phyloP scores from a whole-genome alignment of 1,140 invertebrate species.

The Phymorhynchus buccinoides region DNA sequence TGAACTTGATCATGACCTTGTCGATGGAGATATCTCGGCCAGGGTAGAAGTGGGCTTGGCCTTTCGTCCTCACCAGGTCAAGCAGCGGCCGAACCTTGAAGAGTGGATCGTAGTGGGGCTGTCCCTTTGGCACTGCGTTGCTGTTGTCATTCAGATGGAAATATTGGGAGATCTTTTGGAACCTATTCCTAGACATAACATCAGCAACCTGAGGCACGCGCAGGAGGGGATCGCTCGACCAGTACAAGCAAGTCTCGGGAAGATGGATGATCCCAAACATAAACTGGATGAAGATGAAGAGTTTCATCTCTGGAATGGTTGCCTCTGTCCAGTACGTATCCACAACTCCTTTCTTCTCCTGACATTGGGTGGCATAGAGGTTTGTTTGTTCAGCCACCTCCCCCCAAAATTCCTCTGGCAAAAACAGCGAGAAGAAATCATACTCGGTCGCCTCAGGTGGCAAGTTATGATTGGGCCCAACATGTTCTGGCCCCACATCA shows the following conservation, averaged over 20 bases:
- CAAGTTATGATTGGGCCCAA: neutral
- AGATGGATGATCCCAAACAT: conserved; percentile 29
- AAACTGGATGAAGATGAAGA: conserved; percentile 5
- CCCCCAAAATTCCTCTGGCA: neutral
- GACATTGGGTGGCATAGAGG: neutral
- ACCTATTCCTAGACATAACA: conserved; percentile 36
- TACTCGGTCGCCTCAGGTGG: neutral
- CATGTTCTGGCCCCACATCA: too few species aligned
- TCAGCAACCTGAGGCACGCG: too few species aligned
- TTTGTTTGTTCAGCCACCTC: neutral
- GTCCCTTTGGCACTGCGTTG: conserved; percentile 1
- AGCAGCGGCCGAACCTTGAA: conserved; percentile 51
- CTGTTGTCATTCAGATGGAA: conserved; percentile 47
- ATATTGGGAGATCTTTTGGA: conserved; percentile 50
- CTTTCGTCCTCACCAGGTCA: conserved; percentile 36
- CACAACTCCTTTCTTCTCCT: neutral
- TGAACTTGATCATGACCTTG: conserved; percentile 26
- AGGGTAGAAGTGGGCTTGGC: conserved; percentile 31
- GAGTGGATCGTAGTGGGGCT: conserved; percentile 46
- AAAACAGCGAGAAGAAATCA: neutral
- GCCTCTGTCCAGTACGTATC: conserved; percentile 1
- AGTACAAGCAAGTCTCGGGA: conserved; percentile 34
- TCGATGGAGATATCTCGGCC: neutral
- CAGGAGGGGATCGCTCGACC: conserved; percentile 39
- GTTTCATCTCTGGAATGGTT: conserved; percentile 9